Evolutionary conservation across 2,888 invertebrate species (phyloP).

Genomic region (Achlya flavicornis): DNA sequence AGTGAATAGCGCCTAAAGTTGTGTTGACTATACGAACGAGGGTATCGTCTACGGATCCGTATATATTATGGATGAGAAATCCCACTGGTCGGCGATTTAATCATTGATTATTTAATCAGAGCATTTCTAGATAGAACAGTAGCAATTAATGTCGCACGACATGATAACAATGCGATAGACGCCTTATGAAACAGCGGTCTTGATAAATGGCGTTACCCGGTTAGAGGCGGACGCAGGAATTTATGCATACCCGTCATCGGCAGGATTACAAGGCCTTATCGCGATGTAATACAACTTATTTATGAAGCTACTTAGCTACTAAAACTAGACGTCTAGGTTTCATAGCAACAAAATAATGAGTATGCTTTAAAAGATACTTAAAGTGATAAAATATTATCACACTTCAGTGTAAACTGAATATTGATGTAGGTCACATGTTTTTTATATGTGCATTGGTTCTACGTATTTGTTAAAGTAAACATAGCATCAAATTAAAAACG

Average conservation of each 20-base stretch:
- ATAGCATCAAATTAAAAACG: constrained; percentile 70
- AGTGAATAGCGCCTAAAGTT: constrained; percentile 38
- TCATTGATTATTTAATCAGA: constrained; percentile 66
- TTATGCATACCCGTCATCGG: constrained; percentile 70
- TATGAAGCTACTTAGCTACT: constrained; percentile 22
- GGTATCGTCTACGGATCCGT: constrained; percentile 32
- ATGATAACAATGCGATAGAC: constrained; percentile 75
- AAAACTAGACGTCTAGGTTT: no score
- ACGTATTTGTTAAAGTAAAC: constrained; percentile 25
- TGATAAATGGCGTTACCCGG: constrained; percentile 68
- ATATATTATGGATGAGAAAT: constrained; percentile 49
- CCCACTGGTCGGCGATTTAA: constrained; percentile 34
- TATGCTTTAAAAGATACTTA: no score
- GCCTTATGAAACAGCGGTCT: constrained; percentile 62
- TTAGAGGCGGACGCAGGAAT: constrained; percentile 55
- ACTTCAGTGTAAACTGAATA: not conserved
- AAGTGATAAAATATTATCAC: not conserved
- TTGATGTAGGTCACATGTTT: not conserved
- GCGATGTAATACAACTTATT: constrained; percentile 23
- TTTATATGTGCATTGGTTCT: not conserved
- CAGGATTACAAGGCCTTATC: constrained; percentile 52
- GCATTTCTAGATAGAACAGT: constrained; percentile 48
- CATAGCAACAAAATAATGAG: not conserved
- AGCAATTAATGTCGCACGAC: constrained; percentile 73
- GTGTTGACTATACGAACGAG: constrained; percentile 34